Evolutionary conservation across 2,888 invertebrate species (phyloP).

Genomic region (Nephrotoma flavescens): DNA sequence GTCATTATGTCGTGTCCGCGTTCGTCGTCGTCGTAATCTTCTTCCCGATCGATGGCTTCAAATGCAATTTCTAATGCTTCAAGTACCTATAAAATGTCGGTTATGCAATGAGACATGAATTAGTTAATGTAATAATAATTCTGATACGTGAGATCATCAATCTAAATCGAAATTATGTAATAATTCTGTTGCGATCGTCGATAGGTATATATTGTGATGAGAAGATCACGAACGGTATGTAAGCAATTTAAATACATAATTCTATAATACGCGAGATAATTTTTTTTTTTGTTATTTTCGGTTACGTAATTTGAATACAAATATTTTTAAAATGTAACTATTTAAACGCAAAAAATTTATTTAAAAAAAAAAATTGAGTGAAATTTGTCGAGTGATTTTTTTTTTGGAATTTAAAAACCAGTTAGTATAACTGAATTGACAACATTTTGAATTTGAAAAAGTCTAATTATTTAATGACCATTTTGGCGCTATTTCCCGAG

Average conservation of each 20-base stretch:
- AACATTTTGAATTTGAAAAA: no score
- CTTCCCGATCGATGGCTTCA: constrained; percentile 44
- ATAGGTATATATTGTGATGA: not conserved
- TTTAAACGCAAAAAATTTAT: no score
- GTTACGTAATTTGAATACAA: not conserved
- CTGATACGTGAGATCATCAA: not conserved
- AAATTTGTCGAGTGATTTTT: no score
- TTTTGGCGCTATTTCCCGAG: no score
- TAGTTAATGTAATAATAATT: constrained; percentile 11
- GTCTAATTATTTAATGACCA: no score
- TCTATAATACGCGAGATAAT: not conserved
- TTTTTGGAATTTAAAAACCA: no score
- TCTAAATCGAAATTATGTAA: constrained; percentile 5
- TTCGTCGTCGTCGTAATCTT: not conserved
- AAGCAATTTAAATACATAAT: not conserved
- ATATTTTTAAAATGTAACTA: not conserved
- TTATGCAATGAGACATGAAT: constrained; percentile 11
- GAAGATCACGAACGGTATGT: not conserved
- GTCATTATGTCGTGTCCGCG: not conserved
- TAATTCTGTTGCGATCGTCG: not conserved
- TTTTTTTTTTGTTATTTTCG: not conserved
- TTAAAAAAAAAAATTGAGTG: no score
- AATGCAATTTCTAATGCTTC: constrained; percentile 49
- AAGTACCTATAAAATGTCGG: constrained; percentile 34
- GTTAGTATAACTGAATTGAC: no score